Base-by-base conservation (phyloP, 2,888 invertebrate species). In the Rhagium mordax region DNA sequence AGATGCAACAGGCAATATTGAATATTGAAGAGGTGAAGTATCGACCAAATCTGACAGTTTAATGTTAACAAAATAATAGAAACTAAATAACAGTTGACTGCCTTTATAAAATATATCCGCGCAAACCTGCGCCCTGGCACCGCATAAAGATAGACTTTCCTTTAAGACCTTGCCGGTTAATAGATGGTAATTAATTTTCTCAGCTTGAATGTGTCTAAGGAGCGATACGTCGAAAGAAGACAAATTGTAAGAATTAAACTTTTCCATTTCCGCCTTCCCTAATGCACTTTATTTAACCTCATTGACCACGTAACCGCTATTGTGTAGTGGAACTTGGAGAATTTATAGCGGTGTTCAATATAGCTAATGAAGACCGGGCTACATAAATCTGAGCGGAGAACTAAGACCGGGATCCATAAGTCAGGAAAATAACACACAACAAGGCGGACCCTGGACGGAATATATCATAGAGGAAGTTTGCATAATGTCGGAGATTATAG, bases 311-410 rank as follows among this genome's bases (percentile, higher is more conserved):
- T 84, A 85, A 84, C 83, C 82, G 85, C 83, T 85, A 85, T 85
- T 86, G 85, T 86, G 85, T 83, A 84, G 83, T 83, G 81, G 85
- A 84, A 81, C 79, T 82, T 79, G 81, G 81, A 73, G 83, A 85
- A 87, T 87, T 87, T 87, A 87, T 86, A 81, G 85, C 83, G 81
- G 82, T 80, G 81, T 87, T 86, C 86, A 86, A 87, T 87, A 87
- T 82, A 86, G 86, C 85, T 87, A 87, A 87, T 87, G 87, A 87
- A 87, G 84, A 84, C 80, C 77, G 81, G 81, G 82, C 82, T 79
- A 83, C 84, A 86, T 87, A 87, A 87, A 87, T 87, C 84, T 78
- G 57, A 77, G 72, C 79, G 82, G 77, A 81, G 81, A 78, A 75
- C 80, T 78, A 75, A 78, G 70, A 74, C 78, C 77, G 78, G 78